Conservation (phyloP, 2,113 vertebrate species). For the Tamias sibiricus region DNA sequence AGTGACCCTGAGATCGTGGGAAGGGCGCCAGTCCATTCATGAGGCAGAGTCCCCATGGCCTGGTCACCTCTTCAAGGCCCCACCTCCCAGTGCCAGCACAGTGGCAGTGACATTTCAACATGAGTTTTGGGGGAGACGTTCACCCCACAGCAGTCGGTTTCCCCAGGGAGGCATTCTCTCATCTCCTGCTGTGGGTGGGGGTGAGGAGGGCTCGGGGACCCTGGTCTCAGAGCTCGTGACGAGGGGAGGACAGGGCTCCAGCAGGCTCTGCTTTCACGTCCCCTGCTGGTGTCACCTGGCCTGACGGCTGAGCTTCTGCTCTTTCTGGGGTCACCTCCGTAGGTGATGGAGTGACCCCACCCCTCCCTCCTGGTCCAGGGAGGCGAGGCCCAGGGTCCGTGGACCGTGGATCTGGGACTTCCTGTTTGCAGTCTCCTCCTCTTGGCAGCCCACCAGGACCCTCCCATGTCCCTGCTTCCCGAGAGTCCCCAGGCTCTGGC, state of each 20-base stretch:
- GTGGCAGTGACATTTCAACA: neutral
- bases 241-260: neutral
- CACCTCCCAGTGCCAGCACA: neutral
- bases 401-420: no score
- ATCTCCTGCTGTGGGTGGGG: neutral
- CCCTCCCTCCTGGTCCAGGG: neutral
- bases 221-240: neutral
- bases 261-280: neutral
- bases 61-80: neutral
- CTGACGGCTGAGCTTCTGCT: neutral
- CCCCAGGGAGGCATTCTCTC: neutral
- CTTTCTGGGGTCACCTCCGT: no score
- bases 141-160: neutral
- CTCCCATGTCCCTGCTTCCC: neutral
- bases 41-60: neutral
- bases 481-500: neutral
- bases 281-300: neutral
- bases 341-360: no score
- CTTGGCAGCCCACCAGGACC: neutral
- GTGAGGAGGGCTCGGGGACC: neutral
- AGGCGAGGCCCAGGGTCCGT: neutral
- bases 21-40: neutral
- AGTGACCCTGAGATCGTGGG: neutral
- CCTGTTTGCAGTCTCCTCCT: neutral
- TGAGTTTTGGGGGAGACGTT: neutral